These are phyloP conservation scores for Limenitis camilla DNA, from an alignment of 2,888 invertebrate species.

Conservation along the genomic window DNA sequence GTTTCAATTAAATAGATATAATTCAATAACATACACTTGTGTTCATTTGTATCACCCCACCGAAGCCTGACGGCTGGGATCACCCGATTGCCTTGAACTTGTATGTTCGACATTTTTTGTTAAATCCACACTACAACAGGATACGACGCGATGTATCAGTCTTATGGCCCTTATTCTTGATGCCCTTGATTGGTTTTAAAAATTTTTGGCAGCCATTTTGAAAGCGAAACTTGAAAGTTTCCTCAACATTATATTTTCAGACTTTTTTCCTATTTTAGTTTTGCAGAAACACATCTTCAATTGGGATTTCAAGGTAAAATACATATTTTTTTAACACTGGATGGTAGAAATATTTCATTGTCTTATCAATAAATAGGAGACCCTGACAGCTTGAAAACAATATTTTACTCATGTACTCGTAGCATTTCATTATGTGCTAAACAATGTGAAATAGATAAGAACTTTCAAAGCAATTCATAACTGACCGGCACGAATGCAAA, in stretches of 20 bases:
- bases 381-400: constrained; percentile 3
- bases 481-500: constrained; percentile 15
- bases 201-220: constrained; percentile 34
- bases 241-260: constrained; percentile 8
- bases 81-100: constrained; percentile 70
- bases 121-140: constrained; percentile 59
- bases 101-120: constrained; percentile 66
- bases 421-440: constrained; percentile 16
- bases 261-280: not conserved
- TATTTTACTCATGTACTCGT: constrained; percentile 4
- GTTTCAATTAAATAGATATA: too few species aligned
- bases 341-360: too few species aligned
- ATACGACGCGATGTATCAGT: constrained; percentile 42
- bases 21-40: constrained; percentile 9
- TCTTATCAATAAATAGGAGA: not conserved
- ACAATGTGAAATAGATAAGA: constrained; percentile 27
- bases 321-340: too few species aligned
- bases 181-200: constrained; percentile 56
- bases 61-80: constrained; percentile 40
- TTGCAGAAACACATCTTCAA: not conserved
- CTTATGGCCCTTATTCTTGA: constrained; percentile 51
- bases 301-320: too few species aligned
- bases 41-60: constrained; percentile 31
- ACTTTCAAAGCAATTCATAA: constrained; percentile 33
- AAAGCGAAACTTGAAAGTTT: constrained; percentile 16